phyloP scores from a whole-genome alignment of 2,888 invertebrate genomes.

The Cantharis flavilabris region DNA sequence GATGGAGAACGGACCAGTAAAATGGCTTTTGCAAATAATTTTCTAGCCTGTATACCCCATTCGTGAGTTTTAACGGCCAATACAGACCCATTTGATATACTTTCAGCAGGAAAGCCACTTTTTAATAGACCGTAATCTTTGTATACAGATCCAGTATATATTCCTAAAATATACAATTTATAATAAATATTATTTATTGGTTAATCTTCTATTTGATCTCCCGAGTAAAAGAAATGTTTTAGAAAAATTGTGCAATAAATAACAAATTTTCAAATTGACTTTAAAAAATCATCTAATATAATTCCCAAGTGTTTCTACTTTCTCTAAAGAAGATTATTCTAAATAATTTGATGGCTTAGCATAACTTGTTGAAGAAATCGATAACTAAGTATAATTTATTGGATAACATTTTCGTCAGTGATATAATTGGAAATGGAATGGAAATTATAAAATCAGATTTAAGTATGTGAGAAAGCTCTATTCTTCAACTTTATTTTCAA shows the following conservation, averaged over 20 bases:
- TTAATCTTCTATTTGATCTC: too few relatives aligned
- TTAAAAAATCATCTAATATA: not conserved
- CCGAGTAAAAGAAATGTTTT: too few relatives aligned
- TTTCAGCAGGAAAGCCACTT: conserved; percentile 82
- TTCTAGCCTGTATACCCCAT: conserved; percentile 64
- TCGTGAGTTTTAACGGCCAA: conserved; percentile 81
- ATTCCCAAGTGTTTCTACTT: too few relatives aligned
- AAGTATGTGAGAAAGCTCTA: not conserved
- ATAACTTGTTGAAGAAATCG: not conserved
- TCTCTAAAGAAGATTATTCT: not conserved
- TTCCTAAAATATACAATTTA: conserved; percentile 58
- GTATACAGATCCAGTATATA: conserved; percentile 79
- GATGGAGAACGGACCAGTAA: conserved; percentile 73
- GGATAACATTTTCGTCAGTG: not conserved
- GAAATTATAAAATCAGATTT: not conserved
- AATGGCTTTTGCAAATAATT: conserved; percentile 68
- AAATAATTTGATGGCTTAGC: not conserved
- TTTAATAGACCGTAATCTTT: conserved; percentile 78
- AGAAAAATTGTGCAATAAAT: not conserved
- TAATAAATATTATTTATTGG: not conserved
- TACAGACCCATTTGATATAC: conserved; percentile 75
- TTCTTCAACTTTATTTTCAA: not conserved
- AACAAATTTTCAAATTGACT: not conserved
- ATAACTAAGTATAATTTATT: not conserved
- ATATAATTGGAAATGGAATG: not conserved